phyloP scores from a whole-genome alignment of 2,113 vertebrate genomes.

The Chiloscyllium plagiosum region DNA sequence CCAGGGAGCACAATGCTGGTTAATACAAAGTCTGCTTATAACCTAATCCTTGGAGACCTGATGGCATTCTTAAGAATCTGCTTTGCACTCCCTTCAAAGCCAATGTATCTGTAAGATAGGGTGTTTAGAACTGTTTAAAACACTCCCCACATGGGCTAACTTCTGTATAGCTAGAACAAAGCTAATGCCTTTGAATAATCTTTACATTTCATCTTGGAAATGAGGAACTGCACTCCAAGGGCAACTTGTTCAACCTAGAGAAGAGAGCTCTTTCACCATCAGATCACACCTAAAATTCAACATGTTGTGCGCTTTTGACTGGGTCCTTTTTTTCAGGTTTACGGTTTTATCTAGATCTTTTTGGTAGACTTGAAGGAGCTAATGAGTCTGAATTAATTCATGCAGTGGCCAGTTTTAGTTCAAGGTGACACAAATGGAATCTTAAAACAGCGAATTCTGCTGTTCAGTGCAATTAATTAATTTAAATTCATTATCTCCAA shows the following conservation, averaged over 20 bases:
- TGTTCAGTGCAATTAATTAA: neutral
- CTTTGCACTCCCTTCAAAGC: neutral
- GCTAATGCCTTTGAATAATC: neutral
- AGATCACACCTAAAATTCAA: neutral
- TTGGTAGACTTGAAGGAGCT: neutral
- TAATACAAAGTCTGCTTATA: neutral
- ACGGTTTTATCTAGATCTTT: neutral
- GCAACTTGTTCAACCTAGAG: neutral
- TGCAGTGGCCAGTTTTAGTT: neutral
- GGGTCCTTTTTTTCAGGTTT: neutral
- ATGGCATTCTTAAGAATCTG: neutral
- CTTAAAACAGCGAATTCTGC: neutral
- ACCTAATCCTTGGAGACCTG: neutral
- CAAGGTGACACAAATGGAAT: neutral
- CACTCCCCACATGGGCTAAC: neutral
- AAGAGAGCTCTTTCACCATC: neutral
- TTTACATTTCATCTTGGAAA: neutral
- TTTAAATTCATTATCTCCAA: slow-evolving; percentile 1
- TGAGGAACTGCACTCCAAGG: neutral
- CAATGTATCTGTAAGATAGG: neutral
- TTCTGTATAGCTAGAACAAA: neutral
- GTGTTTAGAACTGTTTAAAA: neutral
- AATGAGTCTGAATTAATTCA: neutral
- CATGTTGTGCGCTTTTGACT: neutral
- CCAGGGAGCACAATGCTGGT: too few species aligned